These are phyloP conservation scores for Hoplostethus mediterraneus DNA, from an alignment of 2,797 vertebrate genomes.

Conservation along the genomic window DNA sequence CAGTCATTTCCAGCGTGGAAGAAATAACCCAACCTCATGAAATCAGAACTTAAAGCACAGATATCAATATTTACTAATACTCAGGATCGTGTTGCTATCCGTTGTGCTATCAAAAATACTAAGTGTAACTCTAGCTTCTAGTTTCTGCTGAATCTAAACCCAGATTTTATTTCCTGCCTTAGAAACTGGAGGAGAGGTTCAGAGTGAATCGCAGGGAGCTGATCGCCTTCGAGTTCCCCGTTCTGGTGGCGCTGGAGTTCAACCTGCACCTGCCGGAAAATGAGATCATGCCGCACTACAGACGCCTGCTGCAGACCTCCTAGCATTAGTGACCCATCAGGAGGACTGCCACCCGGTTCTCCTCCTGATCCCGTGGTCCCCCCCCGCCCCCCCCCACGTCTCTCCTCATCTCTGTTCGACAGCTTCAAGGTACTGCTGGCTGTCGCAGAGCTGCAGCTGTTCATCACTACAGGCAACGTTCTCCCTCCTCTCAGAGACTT, in stretches of 20 bases:
- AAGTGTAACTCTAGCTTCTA: too few species aligned
- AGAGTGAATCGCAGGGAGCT: constrained; percentile 95
- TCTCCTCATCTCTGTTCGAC: constrained; percentile 10
- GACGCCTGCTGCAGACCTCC: constrained; percentile 95
- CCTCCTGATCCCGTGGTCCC: constrained; percentile 62
- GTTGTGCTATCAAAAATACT: too few species aligned
- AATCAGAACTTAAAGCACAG: too few species aligned
- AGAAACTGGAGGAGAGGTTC: constrained; percentile 99
- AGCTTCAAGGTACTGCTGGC: constrained; percentile 34
- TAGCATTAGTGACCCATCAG: constrained; percentile 88
- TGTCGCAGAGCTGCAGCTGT: constrained; percentile 23
- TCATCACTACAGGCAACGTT: constrained; percentile 32
- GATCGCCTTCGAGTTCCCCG: constrained; percentile 98
- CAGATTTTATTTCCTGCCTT: constrained; percentile 24
- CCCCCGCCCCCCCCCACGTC: constrained; percentile 31
- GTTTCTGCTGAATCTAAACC: constrained; percentile 3
- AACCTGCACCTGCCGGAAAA: constrained; percentile 96
- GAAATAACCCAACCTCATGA: too few species aligned
- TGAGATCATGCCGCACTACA: constrained; percentile 98
- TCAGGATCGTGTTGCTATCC: too few species aligned
- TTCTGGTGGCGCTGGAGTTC: constrained; percentile 97
- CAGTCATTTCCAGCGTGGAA: too few species aligned
- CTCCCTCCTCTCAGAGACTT: constrained; percentile 63
- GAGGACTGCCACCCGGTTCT: constrained; percentile 59
- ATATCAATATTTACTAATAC: too few species aligned